These are phyloP conservation scores for Escarpia spicata DNA, from an alignment of 2,888 invertebrate genomes.

Conservation along the genomic window DNA sequence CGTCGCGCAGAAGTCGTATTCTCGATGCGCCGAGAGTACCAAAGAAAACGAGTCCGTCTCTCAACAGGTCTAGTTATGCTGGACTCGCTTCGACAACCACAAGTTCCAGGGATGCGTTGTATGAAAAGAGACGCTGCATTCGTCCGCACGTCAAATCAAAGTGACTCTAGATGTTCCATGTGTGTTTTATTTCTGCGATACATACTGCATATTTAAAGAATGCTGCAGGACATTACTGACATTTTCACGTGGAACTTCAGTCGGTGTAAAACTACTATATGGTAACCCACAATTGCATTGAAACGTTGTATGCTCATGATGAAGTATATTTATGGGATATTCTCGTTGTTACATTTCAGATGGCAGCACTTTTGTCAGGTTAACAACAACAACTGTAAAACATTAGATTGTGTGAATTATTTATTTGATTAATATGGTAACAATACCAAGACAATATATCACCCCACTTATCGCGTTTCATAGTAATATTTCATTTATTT, in stretches of 20 bases:
- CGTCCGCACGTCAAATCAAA: conserved; percentile 55
- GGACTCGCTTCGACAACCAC: conserved; percentile 45
- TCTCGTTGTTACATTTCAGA: background rate
- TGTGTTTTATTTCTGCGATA: conserved; percentile 8
- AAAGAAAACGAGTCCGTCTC: conserved; percentile 50
- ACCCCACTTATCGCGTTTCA: background rate
- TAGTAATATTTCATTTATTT: background rate
- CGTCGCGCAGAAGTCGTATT: conserved; percentile 57
- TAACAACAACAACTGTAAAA: background rate
- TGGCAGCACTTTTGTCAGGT: background rate
- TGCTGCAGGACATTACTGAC: background rate
- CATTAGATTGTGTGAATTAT: background rate
- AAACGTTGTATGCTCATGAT: background rate
- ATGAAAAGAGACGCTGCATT: conserved; percentile 52
- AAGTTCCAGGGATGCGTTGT: conserved; percentile 52
- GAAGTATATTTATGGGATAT: background rate
- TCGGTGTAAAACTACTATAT: background rate
- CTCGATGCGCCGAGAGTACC: conserved; percentile 59
- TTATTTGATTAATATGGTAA: background rate
- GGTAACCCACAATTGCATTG: no score
- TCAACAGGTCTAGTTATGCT: conserved; percentile 52
- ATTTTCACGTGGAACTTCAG: background rate
- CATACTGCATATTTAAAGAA: background rate
- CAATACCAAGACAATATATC: background rate
- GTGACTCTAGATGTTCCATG: conserved; percentile 35